phyloP scores from a whole-genome alignment of 2,797 vertebrate species.

The Arrhamphus sclerolepis region DNA sequence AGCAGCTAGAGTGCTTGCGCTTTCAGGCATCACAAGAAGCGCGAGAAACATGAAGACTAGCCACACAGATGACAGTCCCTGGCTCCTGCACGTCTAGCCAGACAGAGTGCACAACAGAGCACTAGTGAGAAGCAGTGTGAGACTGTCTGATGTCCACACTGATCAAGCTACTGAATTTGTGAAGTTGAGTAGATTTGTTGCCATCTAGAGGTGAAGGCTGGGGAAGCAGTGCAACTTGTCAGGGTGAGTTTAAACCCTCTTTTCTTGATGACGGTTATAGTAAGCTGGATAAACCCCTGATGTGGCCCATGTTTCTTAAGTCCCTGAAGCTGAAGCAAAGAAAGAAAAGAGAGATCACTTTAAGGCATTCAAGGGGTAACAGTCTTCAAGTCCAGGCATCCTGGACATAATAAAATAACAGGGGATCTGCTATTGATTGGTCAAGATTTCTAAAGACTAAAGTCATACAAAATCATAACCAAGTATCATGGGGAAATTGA shows the following conservation, averaged over 20 bases:
- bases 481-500: too few relatives aligned
- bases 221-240: constrained; percentile 10
- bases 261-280: background rate
- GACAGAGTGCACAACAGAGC: constrained; percentile 35
- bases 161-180: constrained; percentile 24
- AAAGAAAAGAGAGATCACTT: constrained; percentile 1
- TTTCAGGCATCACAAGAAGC: constrained; percentile 54
- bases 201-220: constrained; percentile 68
- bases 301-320: background rate
- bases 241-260: background rate
- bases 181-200: constrained; percentile 48
- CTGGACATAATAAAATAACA: background rate
- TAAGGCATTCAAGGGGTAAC: background rate
- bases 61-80: constrained; percentile 60
- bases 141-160: constrained; percentile 18
- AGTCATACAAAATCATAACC: too few relatives aligned
- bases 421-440: background rate
- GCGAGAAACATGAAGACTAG: constrained; percentile 57
- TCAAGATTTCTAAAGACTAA: too few relatives aligned
- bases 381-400: background rate
- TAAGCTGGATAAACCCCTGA: constrained; percentile 11
- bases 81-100: constrained; percentile 72
- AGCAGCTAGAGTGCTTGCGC: constrained; percentile 37
- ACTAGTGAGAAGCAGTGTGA: constrained; percentile 18
- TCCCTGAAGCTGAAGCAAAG: background rate